Base-by-base conservation (phyloP, 2,888 invertebrate species). In the Caenorhabditis macrosperma region DNA sequence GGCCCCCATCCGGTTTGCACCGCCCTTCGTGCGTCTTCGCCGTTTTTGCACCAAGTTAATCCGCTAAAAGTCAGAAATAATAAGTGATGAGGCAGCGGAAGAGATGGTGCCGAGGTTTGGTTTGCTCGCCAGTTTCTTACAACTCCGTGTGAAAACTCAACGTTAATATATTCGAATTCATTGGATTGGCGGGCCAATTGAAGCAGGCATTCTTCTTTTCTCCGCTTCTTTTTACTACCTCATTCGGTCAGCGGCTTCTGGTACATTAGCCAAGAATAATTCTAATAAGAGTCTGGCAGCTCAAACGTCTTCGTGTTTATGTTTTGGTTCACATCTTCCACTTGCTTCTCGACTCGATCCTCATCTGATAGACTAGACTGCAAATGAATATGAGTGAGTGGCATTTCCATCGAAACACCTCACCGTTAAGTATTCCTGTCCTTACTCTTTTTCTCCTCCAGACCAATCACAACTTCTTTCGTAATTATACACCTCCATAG, bases 181-280 rank as follows among this genome's bases (percentile, higher is more conserved):
- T 74, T 48, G 33, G 52, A 61, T 24, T 46, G 26, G 35, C 63
- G 50, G 64, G 52, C 50, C 64, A 64, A 64, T 55, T 44, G 44
- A 71, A 71, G 61, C 60, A 60, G n/a, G 54, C 52, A 44, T 28
- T 48, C 52, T 48, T 74, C 7, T 28, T 46, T 7, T 38, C 46
- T 24, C 44, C 24, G 30, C 55, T 33, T 33, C 20, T 24, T 50
- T 50, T 50, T 24, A 26, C 24, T 50, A 26, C 50, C 24, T 22
- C 3, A 17, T 26, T 50, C 46, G 26, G 33, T 72, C 57, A 55
- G 46, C 41, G 33, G 41, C 15, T 74, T 74, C 64, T 74, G 74
- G 57, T 74, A 64, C 74, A 74, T 74, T 74, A 74, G 74, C 38
- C 74, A 74, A 44, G 59, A 74, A 74, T 74, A 74, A 74, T 74